A percentile compares a stretch with the other conserved stretches of the same genome.
phyloP scores from a whole-genome alignment of 1,140 invertebrate genomes.

The Anastrepha obliqua region DNA sequence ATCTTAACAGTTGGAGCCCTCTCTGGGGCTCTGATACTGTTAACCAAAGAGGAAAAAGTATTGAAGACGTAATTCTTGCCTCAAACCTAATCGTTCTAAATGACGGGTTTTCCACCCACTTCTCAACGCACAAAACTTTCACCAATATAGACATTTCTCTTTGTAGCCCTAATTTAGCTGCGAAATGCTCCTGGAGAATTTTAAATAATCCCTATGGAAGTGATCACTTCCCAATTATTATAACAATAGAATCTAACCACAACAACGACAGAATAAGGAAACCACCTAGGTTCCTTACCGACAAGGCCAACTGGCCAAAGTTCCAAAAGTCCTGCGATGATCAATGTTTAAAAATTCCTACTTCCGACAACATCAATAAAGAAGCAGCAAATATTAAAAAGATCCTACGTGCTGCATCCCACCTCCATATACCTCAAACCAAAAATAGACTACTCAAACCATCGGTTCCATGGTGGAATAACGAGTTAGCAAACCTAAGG shows the following conservation, averaged over 20 bases:
- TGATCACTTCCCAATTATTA: slow-evolving; percentile 19
- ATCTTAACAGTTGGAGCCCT: slow-evolving; percentile 36
- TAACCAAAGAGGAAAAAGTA: slow-evolving; percentile 8
- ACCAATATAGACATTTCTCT: slow-evolving; percentile 13
- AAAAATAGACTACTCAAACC: neutral
- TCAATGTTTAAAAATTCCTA: neutral
- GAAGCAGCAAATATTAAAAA: neutral
- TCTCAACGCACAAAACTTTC: slow-evolving; percentile 17
- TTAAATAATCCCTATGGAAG: slow-evolving; percentile 38
- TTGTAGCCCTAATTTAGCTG: neutral
- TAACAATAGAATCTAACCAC: slow-evolving; percentile 8
- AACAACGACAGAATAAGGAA: neutral
- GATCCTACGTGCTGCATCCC: neutral
- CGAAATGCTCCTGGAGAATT: slow-evolving; percentile 33
- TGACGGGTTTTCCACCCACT: slow-evolving; percentile 13
- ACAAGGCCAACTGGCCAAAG: neutral
- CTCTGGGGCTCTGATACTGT: slow-evolving; percentile 11
- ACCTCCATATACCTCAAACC: neutral
- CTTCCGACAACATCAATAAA: neutral
- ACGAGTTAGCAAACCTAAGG: neutral
- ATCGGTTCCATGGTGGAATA: neutral
- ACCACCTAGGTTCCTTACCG: neutral
- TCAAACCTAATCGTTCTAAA: slow-evolving; percentile 24
- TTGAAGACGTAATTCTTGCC: slow-evolving; percentile 13
- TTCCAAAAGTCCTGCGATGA: neutral